Evolutionary conservation across 1,140 invertebrate genomes (phyloP), one percentile per base, ranked within the genome.

Genomic region (Lucilia cuprina): DNA sequence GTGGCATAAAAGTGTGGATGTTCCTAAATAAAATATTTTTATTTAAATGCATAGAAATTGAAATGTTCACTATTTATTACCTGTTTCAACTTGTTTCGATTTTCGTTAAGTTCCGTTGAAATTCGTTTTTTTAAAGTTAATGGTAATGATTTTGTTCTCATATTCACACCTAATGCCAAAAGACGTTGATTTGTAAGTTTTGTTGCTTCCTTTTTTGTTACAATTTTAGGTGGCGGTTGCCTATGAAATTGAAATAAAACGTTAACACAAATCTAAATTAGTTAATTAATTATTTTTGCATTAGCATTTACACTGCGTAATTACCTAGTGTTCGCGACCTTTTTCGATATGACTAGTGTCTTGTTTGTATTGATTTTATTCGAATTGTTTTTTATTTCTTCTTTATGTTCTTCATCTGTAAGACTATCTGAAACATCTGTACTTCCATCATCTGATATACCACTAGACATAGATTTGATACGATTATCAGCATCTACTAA

Each of bases 1-100:
- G 88, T 90, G 9, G 86, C 87, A 86, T 89, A 87, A 78, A 90
- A 90, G 49, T 88, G 82, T 25, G 88, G 89, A 84, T 87, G 84
- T 80, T 86, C 84, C 89, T 90, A 80, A 49, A 9, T 13, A 0
- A 21, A 5, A 80, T 8, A 55, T 10, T 60, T 78, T 50, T 77
- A n/a, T 84, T 78, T n/a, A 19, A 19, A n/a, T 4, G 12, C 7
- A 49, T 4, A 47, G 2, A 19, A 47, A 12, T 50, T 55, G 2
- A 17, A 35, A 41, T 75, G 17, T n/a, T 5, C 19, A 35, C 10
- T 65, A 19, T 80, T 50, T 65, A 19, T 80, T 50, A 90, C 89
- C 87, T 89, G 75, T 84, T 87, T 88, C 0, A 89, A 34, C 65
- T 86, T 86, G 35, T 88, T 88, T 12, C 89, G 85, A 5, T 88